Conservation (phyloP, 2,797 vertebrate genomes). For the Lagocephalus sceleratus region DNA sequence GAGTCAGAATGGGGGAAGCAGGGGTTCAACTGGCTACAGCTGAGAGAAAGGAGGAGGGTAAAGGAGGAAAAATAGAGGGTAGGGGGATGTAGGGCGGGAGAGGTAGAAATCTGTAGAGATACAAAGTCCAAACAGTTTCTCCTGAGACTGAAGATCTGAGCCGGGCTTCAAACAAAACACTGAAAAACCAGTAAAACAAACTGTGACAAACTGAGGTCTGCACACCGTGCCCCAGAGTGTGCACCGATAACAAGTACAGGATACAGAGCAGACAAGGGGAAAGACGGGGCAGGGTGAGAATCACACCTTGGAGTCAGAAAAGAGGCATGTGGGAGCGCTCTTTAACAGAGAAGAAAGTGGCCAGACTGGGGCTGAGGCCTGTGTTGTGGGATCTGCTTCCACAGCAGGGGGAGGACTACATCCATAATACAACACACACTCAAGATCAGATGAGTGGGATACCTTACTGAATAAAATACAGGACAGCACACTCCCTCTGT, state of each 20-base stretch:
- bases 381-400: slow-evolving; percentile 40
- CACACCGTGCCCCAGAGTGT: slow-evolving; percentile 18
- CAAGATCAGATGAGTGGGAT: slow-evolving; percentile 45
- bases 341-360: slow-evolving; percentile 37
- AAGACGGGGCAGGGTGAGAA: slow-evolving; percentile 15
- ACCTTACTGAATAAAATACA: slow-evolving; percentile 29
- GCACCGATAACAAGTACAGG: slow-evolving; percentile 32
- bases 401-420: slow-evolving; percentile 48
- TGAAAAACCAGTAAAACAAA: not conserved
- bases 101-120: not conserved
- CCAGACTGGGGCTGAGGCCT: slow-evolving; percentile 29
- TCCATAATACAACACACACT: slow-evolving; percentile 63
- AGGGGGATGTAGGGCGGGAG: no score
- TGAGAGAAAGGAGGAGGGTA: slow-evolving; percentile 21
- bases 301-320: slow-evolving; percentile 20
- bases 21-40: slow-evolving; percentile 42
- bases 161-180: slow-evolving; percentile 45
- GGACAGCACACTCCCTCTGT: slow-evolving; percentile 17
- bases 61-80: slow-evolving; percentile 34
- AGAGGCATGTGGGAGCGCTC: slow-evolving; percentile 25
- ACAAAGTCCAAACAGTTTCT: slow-evolving; percentile 6
- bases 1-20: slow-evolving; percentile 52
- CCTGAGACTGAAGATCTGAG: slow-evolving; percentile 24
- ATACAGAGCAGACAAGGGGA: slow-evolving; percentile 16
- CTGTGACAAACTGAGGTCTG: slow-evolving; percentile 28